Base-by-base conservation (phyloP, 2,888 invertebrate species). In the Meteorus cinctellus region DNA sequence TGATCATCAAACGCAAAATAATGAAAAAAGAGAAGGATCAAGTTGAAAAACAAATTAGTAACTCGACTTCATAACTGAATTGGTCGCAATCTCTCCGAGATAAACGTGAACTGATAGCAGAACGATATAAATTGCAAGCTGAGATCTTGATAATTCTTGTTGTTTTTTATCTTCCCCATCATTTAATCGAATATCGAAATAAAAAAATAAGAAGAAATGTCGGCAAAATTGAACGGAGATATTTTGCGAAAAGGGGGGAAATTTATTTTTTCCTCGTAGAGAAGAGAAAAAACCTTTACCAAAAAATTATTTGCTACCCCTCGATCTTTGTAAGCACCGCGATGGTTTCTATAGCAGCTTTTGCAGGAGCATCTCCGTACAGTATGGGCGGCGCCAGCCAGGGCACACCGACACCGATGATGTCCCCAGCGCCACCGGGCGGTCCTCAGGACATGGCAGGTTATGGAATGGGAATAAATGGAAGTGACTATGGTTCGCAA, bases 361-460 rank as follows among this genome's bases (percentile, higher is more conserved):
- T 92, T 91, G 92, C 93, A 91, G 94, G 94, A 90, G 95, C 96
- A 83, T 96, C 96, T 82, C 96, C 96, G 83, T 96, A 96, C 92
- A 96, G 95, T 83, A 95, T 96, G 95, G 92, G 91, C 78, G 95
- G 95, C 84, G 95, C 95, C 82, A 96, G 96, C 82, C 95, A 95
- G 85, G 97, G 97, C 85, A 96, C 96, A 77, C 96, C 97, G 78
- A 97, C 97, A 84, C 97, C 97, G 75, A 96, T 97, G 96, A 97
- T 97, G 96, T 97, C 96, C 77, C 97, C 97, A 83, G 97, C 96
- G 86, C 96, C 96, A 78, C 94, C 96, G 77, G 91, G 91, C 67
- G 91, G 90, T 60, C 91, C 91, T 27, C 96, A 96, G 92, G 97
- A 97, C 91, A 96, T 96, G 86, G 96, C 97, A 94, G 96, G 96